phyloP scores from a whole-genome alignment of 2,113 vertebrate genomes.

The Microtus oregoni region DNA sequence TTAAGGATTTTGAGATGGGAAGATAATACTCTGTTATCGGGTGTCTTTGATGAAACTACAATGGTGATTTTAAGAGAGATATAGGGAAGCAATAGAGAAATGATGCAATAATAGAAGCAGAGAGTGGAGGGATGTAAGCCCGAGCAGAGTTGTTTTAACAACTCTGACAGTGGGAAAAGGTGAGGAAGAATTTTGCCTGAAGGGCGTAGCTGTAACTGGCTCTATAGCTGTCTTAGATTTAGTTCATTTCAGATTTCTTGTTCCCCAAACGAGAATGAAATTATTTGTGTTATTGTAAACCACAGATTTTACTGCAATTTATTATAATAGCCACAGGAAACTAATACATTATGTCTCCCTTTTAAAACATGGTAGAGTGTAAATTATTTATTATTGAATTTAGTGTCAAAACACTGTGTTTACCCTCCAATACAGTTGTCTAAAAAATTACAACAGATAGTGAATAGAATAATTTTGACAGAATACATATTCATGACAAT shows the following conservation, averaged over 20 bases:
- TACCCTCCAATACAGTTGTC: background rate
- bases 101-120: background rate
- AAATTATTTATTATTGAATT: slow-evolving; percentile 43
- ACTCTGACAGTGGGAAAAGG: background rate
- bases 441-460: background rate
- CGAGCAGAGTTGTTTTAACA: background rate
- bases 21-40: background rate
- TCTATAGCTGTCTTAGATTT: background rate
- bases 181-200: background rate
- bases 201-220: background rate
- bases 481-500: background rate
- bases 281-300: slow-evolving; percentile 6
- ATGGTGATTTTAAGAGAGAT: background rate
- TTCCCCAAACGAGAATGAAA: background rate
- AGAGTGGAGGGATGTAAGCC: background rate
- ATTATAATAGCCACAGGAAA: background rate
- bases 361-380: background rate
- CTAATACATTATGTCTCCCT: background rate
- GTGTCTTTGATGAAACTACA: background rate
- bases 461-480: background rate
- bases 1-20: background rate
- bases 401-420: background rate
- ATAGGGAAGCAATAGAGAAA: background rate
- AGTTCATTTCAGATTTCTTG: background rate
- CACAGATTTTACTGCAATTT: slow-evolving; percentile 29